Percentiles rank a stretch among this genome's conserved stretches.
Evolutionary conservation across 2,888 invertebrate species (phyloP).

Genomic region (Eretmocerus hayati): DNA sequence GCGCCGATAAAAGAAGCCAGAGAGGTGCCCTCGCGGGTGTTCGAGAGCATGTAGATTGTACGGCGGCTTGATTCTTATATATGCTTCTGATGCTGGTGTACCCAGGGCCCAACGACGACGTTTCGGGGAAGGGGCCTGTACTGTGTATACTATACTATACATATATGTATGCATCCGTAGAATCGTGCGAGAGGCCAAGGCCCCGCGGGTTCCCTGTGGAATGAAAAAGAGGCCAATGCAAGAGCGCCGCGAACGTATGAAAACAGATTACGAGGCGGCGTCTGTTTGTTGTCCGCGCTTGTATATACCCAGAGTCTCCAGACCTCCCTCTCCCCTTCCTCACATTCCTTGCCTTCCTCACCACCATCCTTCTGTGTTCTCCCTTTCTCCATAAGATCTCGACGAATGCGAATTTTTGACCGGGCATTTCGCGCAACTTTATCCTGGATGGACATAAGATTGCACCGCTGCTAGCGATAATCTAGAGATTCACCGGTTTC

Average conservation of each 20-base stretch:
- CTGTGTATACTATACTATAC: too few relatives aligned
- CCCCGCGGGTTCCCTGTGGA: conserved; percentile 18
- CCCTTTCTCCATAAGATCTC: too few relatives aligned
- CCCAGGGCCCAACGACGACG: too few relatives aligned
- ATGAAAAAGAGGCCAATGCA: conserved; percentile 19
- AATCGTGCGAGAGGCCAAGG: conserved; percentile 20
- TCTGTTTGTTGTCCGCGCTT: conserved; percentile 41
- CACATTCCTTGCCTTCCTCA: not conserved
- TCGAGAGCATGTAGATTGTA: conserved; percentile 12
- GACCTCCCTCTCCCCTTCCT: conserved; percentile 9
- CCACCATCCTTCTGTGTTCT: too few relatives aligned
- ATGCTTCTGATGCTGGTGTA: too few relatives aligned
- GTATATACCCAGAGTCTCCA: conserved; percentile 21
- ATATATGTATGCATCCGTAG: too few relatives aligned
- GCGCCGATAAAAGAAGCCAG: conserved; percentile 19
- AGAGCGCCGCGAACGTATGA: conserved; percentile 38
- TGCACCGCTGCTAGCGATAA: too few relatives aligned
- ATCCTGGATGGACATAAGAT: too few relatives aligned
- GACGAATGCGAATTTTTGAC: too few relatives aligned
- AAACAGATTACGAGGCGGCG: conserved; percentile 46
- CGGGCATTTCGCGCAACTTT: too few relatives aligned
- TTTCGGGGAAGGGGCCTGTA: too few relatives aligned
- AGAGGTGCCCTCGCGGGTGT: not conserved
- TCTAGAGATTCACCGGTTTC: too few relatives aligned
- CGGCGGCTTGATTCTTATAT: conserved; percentile 1